A percentile compares a stretch with the other conserved stretches of the same genome.
Conservation (phyloP, 1,140 invertebrate species). For the Chionoecetes opilio region DNA sequence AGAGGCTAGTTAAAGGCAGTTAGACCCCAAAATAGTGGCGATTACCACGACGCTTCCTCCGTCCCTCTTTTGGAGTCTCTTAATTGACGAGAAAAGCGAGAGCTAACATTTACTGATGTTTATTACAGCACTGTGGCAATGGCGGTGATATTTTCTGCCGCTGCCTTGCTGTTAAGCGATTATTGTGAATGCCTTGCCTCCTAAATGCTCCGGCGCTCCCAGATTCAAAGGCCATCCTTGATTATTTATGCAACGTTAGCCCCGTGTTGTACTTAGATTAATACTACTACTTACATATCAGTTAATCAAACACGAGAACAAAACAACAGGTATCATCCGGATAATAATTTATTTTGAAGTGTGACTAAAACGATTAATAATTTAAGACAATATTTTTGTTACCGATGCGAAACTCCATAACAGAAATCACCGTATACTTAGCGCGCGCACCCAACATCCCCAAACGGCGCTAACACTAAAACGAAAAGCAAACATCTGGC, state of each 20-base stretch:
- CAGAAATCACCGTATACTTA: too few relatives aligned
- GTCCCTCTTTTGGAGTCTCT: not conserved
- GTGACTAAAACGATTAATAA: too few relatives aligned
- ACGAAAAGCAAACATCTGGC: not conserved
- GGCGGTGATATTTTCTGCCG: not conserved
- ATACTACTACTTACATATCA: not conserved
- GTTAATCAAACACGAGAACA: not conserved
- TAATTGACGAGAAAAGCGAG: constrained; percentile 28
- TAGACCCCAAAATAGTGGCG: not conserved
- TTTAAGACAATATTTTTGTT: too few relatives aligned
- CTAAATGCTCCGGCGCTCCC: not conserved
- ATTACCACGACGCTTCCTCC: not conserved
- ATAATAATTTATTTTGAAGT: too few relatives aligned
- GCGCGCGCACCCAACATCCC: not conserved
- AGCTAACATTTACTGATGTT: not conserved
- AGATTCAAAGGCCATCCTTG: not conserved
- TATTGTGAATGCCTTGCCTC: not conserved
- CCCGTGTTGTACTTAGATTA: not conserved
- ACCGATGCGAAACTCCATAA: too few relatives aligned
- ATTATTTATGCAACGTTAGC: not conserved
- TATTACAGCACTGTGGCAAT: not conserved
- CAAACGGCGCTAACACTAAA: too few relatives aligned
- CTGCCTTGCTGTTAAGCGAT: not conserved
- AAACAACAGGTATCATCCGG: not conserved
- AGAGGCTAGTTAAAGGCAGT: not conserved